These are phyloP conservation scores for Thaleichthys pacificus DNA, from an alignment of 2,797 vertebrate genomes.

Conservation along the genomic window DNA sequence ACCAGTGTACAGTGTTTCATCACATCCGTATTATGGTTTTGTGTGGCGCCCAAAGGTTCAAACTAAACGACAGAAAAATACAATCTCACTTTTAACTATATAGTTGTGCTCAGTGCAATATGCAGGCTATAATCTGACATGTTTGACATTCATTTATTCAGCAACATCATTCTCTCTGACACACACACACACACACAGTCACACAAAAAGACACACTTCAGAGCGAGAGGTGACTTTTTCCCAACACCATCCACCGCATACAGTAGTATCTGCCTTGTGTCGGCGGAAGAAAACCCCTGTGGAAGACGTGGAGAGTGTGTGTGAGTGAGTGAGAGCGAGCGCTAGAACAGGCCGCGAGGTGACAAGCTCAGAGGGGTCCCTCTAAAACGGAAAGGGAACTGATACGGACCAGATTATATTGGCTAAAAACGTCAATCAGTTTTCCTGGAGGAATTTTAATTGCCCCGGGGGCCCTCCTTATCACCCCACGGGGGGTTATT, in stretches of 20 bases:
- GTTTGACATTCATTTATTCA: too few relatives aligned
- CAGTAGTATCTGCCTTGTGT: conserved; percentile 42
- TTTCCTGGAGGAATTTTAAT: conserved; percentile 78
- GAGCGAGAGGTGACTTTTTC: neutral
- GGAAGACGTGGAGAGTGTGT: neutral
- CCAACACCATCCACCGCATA: neutral
- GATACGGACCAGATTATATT: conserved; percentile 69
- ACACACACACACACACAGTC: neutral
- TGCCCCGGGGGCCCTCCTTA: conserved; percentile 65
- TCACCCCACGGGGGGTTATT: conserved; percentile 69
- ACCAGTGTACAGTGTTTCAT: neutral
- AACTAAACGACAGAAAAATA: too few relatives aligned
- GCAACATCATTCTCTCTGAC: neutral
- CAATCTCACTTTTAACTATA: too few relatives aligned
- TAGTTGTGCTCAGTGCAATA: too few relatives aligned
- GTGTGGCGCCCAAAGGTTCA: too few relatives aligned
- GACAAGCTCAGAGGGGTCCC: conserved; percentile 46
- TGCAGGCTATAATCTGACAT: too few relatives aligned
- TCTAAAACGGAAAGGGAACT: conserved; percentile 64
- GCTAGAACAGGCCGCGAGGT: conserved; percentile 9
- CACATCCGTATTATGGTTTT: neutral
- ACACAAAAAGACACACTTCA: neutral
- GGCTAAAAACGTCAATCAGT: conserved; percentile 68
- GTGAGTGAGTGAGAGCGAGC: conserved; percentile 6
- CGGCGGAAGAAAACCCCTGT: conserved; percentile 32